Base-by-base conservation (phyloP, 53 echinoderm and acorn worm genomes). In the Apostichopus leukothele region DNA sequence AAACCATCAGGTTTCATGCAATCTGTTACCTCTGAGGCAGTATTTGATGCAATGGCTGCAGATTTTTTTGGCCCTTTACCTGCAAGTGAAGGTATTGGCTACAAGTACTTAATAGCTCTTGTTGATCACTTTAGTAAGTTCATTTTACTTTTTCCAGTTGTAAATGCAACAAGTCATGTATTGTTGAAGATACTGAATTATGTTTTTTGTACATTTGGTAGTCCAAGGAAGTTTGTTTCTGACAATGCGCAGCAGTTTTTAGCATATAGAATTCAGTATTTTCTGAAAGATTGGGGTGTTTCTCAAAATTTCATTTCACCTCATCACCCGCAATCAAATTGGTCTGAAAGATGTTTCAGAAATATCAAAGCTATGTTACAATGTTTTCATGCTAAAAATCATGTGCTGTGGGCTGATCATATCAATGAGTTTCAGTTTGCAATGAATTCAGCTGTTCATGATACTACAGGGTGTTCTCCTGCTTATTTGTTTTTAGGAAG, bases 201-300 rank as follows among this genome's bases (percentile, higher is more conserved):
- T 60, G 63, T 91, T 8, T 93, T 93, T 61, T 86, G 93, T 52
- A 73, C 89, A 9, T 91, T 86, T 88, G 94, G 91, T 53, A 66
- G 92, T 5, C 93, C 94, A 5, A 92, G 55, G 25, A 79, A 60
- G 14, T 83, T 94, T 5, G 12, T 94, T 7, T 92, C 91, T 19
- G 94, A 94, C 60, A 94, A 92, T 86, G 94, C 92, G 1, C 90
- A 90, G 7, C 94, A 91, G 74, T 93, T 94, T 74, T 25, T 87
- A 39, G 89, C 86, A 50, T 14, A 54, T 81, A 81, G 60, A 81
- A 4, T 14, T 16, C 26, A 84, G 66, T 23, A 9, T 23, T 84
- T 83, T 84, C 27, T 66, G 9, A 86, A 68, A 12, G 84, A 90
- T 39, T 94, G 94, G 91, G 88, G 94, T 14, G 88, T 94, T 1